Percentiles rank a stretch among this genome's conserved stretches.
Evolutionary conservation across 2,113 vertebrate species (phyloP).

Genomic region (Tapirus terrestris): DNA sequence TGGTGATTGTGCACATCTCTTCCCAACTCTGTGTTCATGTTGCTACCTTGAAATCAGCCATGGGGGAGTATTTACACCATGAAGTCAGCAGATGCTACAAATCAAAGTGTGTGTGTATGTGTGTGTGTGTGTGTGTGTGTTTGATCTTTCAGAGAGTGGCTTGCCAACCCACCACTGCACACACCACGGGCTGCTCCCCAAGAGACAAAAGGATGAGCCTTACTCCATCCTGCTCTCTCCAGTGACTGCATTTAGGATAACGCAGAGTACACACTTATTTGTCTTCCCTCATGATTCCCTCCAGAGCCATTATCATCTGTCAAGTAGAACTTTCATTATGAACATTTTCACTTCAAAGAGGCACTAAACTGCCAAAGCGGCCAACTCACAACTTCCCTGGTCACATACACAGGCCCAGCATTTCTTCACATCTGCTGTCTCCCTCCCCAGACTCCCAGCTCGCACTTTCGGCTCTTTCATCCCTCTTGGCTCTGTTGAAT

Average conservation of each 20-base stretch:
- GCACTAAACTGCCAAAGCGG: slow-evolving; percentile 29
- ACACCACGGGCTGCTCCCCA: neutral
- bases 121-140: neutral
- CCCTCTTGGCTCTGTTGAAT: neutral
- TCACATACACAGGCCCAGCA: neutral
- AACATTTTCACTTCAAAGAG: slow-evolving; percentile 65
- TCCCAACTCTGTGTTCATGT: neutral
- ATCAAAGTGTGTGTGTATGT: neutral
- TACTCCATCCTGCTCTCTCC: neutral
- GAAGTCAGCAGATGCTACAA: neutral
- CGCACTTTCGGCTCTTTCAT: neutral
- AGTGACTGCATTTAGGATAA: slow-evolving; percentile 36
- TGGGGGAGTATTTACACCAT: neutral
- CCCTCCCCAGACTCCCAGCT: neutral
- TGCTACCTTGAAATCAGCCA: neutral
- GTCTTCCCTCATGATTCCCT: slow-evolving; percentile 60
- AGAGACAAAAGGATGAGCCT: slow-evolving; percentile 7
- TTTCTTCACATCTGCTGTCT: slow-evolving; percentile 32
- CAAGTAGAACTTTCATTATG: slow-evolving; percentile 61
- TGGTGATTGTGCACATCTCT: accelerated
- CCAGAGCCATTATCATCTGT: slow-evolving; percentile 56
- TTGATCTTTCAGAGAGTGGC: neutral
- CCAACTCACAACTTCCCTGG: neutral
- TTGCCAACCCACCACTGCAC: neutral
- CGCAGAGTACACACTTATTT: slow-evolving; percentile 8